Evolutionary conservation across 2,888 invertebrate genomes (phyloP).

Genomic region (Diloba caeruleocephala): DNA sequence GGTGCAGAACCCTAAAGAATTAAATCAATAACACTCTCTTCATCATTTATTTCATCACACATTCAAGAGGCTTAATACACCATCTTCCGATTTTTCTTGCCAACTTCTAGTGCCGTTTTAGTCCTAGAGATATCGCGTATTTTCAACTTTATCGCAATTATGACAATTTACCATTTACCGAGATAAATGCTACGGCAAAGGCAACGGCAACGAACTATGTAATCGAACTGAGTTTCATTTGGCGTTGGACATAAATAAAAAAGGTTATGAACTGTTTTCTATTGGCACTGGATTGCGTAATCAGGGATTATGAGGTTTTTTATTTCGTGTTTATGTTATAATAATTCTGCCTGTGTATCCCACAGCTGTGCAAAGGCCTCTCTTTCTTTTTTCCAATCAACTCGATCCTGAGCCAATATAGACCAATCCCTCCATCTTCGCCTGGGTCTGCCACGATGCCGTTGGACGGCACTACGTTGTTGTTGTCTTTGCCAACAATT

Average conservation of each 20-base stretch:
- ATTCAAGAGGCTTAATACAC: too few relatives aligned
- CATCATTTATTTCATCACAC: too few relatives aligned
- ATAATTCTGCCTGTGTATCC: not conserved
- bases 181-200: slow-evolving; percentile 33
- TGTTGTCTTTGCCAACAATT: too few relatives aligned
- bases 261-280: slow-evolving; percentile 11
- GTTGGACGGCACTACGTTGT: too few relatives aligned
- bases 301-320: not conserved
- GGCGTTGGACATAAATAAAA: slow-evolving; percentile 20
- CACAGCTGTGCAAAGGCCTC: too few relatives aligned
- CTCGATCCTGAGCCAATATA: too few relatives aligned
- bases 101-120: not conserved
- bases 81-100: too few relatives aligned
- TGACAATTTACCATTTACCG: slow-evolving; percentile 32
- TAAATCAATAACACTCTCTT: too few relatives aligned
- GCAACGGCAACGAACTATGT: not conserved
- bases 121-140: slow-evolving; percentile 4
- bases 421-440: too few relatives aligned
- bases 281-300: slow-evolving; percentile 2
- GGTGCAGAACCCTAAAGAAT: too few relatives aligned
- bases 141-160: slow-evolving; percentile 35
- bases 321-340: not conserved
- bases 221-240: slow-evolving; percentile 9
- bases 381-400: too few relatives aligned
- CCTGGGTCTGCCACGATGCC: too few relatives aligned